These are phyloP conservation scores for Melipona quadrifasciata DNA, from an alignment of 1,140 invertebrate species.

Conservation along the genomic window DNA sequence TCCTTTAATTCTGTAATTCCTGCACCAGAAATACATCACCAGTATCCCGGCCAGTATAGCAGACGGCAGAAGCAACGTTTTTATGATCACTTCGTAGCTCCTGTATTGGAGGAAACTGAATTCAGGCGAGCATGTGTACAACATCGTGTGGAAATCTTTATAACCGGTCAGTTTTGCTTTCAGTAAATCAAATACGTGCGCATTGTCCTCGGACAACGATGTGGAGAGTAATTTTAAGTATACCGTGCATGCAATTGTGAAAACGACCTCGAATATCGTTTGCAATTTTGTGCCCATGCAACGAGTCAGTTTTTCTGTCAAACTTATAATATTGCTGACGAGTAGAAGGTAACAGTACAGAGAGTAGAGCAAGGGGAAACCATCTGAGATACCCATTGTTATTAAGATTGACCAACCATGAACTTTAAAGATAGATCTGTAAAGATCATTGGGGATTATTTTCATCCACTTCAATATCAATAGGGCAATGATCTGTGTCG, in stretches of 20 bases:
- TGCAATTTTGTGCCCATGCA: constrained; percentile 36
- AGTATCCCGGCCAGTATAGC: constrained; percentile 80
- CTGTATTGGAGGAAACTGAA: constrained; percentile 90
- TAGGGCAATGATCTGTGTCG: constrained; percentile 86
- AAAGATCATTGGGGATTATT: constrained; percentile 82
- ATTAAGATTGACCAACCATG: constrained; percentile 84
- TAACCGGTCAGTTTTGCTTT: constrained; percentile 89
- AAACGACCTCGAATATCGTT: constrained; percentile 65
- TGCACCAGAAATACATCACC: constrained; percentile 78
- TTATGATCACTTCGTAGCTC: constrained; percentile 80
- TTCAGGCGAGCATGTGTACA: constrained; percentile 92
- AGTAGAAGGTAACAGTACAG: constrained; percentile 83
- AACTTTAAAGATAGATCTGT: constrained; percentile 81
- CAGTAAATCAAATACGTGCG: constrained; percentile 90
- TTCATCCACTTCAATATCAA: constrained; percentile 85
- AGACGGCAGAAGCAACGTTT: constrained; percentile 84
- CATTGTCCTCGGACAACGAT: constrained; percentile 82
- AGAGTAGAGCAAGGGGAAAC: constrained; percentile 87
- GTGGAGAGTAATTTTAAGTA: constrained; percentile 73
- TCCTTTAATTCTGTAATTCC: constrained; percentile 62
- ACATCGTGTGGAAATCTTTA: constrained; percentile 90
- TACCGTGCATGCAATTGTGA: constrained; percentile 67
- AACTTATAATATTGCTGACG: constrained; percentile 48
- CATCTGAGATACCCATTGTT: constrained; percentile 77
- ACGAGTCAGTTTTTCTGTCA: constrained; percentile 24